Evolutionary conservation across 2,113 vertebrate genomes (phyloP).

Genomic region (Ciconia boyciana): DNA sequence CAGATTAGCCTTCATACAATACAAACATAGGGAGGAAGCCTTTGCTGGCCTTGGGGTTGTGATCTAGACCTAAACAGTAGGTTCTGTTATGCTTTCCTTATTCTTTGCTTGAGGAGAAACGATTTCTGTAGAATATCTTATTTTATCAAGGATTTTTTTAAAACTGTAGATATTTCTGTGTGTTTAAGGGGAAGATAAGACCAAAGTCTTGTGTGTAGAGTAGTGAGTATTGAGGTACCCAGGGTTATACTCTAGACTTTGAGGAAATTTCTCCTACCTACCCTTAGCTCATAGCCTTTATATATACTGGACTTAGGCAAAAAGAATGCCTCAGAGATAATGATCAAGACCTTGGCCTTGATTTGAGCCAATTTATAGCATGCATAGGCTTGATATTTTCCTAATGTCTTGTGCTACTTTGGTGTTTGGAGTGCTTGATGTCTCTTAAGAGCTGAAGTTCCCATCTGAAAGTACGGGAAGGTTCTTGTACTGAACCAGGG

Average conservation of each 20-base stretch:
- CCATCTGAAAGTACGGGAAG: background rate
- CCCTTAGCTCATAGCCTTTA: background rate
- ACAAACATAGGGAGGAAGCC: background rate
- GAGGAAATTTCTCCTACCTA: background rate
- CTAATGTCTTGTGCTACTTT: background rate
- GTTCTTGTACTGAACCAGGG: background rate
- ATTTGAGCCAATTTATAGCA: background rate
- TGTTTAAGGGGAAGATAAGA: too few species aligned
- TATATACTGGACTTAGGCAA: background rate
- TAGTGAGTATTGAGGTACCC: background rate
- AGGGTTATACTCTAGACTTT: background rate
- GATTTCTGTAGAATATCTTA: background rate
- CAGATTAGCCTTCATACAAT: background rate
- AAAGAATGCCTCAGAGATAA: background rate
- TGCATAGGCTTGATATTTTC: background rate
- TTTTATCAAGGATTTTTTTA: background rate
- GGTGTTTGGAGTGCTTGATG: background rate
- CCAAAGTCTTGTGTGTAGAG: too few species aligned
- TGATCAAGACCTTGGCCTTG: background rate
- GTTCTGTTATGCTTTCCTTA: background rate
- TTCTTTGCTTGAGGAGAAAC: background rate
- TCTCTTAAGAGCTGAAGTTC: background rate
- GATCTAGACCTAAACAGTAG: conserved; percentile 60
- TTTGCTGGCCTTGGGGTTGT: conserved; percentile 7
- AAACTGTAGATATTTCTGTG: background rate